Evolutionary conservation across 2,888 invertebrate genomes (phyloP).

Genomic region (Dynastes tityus): DNA sequence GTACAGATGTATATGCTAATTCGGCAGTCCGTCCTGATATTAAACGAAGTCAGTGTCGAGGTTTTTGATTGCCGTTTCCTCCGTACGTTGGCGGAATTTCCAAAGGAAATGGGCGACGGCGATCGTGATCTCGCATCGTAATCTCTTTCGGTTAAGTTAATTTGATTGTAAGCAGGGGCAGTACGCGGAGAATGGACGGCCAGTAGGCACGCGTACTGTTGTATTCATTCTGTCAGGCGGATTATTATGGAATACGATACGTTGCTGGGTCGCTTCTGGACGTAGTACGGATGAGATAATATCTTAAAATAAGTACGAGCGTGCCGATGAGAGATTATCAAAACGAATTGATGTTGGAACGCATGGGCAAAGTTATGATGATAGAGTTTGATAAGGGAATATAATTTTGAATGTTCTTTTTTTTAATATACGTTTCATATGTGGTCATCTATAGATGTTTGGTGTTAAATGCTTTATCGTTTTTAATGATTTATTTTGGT

Average conservation of each 20-base stretch:
- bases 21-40: neutral
- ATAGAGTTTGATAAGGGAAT: no score
- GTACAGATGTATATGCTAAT: no score
- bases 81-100: conserved; percentile 42
- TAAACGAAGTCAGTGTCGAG: conserved; percentile 26
- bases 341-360: no score
- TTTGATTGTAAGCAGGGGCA: conserved; percentile 28
- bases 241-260: neutral
- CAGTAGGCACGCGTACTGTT: neutral
- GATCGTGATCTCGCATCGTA: conserved; percentile 22
- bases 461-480: no score
- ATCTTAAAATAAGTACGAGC: conserved; percentile 35
- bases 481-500: no score
- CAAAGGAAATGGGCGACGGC: conserved; percentile 21
- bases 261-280: neutral
- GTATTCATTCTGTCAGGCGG: neutral
- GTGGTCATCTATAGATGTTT: no score
- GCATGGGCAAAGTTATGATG: no score
- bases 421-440: no score
- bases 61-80: conserved; percentile 37
- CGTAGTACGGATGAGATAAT: conserved; percentile 24
- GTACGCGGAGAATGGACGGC: neutral
- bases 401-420: no score
- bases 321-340: neutral
- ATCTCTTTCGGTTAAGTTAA: conserved; percentile 23